Evolutionary conservation across 2,797 vertebrate species (phyloP).

Genomic region (Muscicapa striata): DNA sequence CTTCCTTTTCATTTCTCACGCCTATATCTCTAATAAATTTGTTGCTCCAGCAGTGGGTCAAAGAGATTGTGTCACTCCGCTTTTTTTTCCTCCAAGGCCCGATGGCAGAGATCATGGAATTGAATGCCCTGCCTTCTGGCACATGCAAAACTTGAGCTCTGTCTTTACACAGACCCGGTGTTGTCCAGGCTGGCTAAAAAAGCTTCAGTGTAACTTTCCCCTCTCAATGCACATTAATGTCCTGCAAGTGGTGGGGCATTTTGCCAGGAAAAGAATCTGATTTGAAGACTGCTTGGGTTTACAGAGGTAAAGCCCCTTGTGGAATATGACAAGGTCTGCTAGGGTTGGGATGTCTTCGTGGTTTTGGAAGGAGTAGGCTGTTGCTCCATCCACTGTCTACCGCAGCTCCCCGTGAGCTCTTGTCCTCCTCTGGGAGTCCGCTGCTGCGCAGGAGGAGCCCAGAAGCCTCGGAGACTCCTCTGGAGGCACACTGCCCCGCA

Average conservation of each 20-base stretch:
- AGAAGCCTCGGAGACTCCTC: neutral
- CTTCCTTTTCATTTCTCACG: constrained; percentile 83
- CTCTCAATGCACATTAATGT: neutral
- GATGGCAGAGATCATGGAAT: constrained; percentile 66
- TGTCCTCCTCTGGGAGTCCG: neutral
- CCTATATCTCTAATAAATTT: constrained; percentile 84
- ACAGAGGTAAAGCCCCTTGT: neutral
- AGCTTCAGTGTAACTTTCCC: neutral
- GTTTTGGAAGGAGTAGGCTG: neutral
- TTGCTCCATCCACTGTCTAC: neutral
- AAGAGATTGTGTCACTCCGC: constrained; percentile 73
- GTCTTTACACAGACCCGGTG: neutral
- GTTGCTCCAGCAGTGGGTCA: constrained; percentile 81
- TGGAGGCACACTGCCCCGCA: neutral
- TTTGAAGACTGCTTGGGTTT: neutral
- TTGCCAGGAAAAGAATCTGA: neutral
- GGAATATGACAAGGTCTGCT: neutral
- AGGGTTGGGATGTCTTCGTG: neutral
- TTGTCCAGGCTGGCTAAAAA: neutral
- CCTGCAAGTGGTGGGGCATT: neutral
- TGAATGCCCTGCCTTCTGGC: constrained; percentile 59
- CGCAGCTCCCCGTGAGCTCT: neutral
- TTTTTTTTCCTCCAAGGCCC: constrained; percentile 44
- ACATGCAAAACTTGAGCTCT: constrained; percentile 14
- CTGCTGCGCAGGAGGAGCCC: neutral